A percentile compares a stretch with the other conserved stretches of the same genome.
These are phyloP conservation scores for Rutpela maculata DNA, from an alignment of 2,888 invertebrate genomes.

Conservation along the genomic window DNA sequence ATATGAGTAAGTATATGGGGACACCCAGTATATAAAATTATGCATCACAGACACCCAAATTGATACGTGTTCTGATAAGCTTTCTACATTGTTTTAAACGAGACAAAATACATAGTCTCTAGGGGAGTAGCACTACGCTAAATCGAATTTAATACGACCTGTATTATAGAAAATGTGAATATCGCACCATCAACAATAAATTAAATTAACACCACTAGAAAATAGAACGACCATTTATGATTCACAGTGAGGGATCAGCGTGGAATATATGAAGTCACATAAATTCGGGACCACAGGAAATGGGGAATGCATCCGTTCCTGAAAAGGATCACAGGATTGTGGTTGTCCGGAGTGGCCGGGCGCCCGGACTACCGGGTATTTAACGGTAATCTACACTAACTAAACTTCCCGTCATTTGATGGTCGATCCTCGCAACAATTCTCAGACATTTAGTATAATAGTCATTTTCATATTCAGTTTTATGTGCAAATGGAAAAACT, in stretches of 20 bases:
- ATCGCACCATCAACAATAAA: constrained; percentile 38
- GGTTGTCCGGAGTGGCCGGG: constrained; percentile 51
- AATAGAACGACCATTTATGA: constrained; percentile 58
- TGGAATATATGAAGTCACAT: constrained; percentile 66
- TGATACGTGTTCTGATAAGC: neutral
- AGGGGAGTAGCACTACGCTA: constrained; percentile 5
- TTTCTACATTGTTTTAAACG: too few species aligned
- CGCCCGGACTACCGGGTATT: constrained; percentile 63
- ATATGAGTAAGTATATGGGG: too few species aligned
- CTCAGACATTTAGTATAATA: neutral
- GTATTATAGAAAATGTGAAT: constrained; percentile 28
- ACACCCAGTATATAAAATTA: neutral
- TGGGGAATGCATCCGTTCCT: constrained; percentile 66
- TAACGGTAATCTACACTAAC: constrained; percentile 65
- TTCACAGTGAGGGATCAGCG: constrained; percentile 58
- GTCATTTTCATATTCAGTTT: too few species aligned
- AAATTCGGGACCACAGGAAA: constrained; percentile 66
- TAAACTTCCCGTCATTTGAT: constrained; percentile 55
- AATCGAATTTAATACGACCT: constrained; percentile 28
- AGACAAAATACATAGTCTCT: neutral
- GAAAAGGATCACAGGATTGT: constrained; percentile 62
- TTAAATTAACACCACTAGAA: constrained; percentile 41
- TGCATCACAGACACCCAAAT: neutral
- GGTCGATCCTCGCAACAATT: constrained; percentile 11
- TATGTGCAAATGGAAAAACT: too few species aligned